A percentile compares a stretch with the other conserved stretches of the same genome.
Evolutionary conservation across 2,888 invertebrate genomes (phyloP).

Genomic region (Amaurobius ferox): DNA sequence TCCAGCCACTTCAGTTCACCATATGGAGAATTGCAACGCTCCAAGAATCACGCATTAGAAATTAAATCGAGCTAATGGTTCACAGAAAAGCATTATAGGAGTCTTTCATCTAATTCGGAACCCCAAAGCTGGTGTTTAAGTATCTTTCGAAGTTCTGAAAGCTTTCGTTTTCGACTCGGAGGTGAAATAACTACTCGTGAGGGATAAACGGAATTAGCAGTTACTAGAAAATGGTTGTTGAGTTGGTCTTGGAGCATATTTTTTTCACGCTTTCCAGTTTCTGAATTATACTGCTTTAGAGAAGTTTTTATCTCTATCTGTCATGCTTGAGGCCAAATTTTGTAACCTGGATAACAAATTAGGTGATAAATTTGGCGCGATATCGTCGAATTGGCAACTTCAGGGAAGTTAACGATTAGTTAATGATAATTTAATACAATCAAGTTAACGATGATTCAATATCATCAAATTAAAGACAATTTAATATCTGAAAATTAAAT

Average conservation of each 20-base stretch:
- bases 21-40: neutral
- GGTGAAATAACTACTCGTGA: conserved; percentile 23
- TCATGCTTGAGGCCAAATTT: too few species aligned
- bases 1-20: neutral
- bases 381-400: too few species aligned
- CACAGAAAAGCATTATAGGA: conserved; percentile 18
- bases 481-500: too few species aligned
- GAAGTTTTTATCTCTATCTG: too few species aligned
- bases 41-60: conserved; percentile 15
- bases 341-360: too few species aligned
- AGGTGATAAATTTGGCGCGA: too few species aligned
- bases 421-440: too few species aligned
- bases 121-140: conserved; percentile 16
- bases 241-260: neutral
- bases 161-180: neutral
- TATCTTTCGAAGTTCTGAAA: neutral
- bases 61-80: conserved; percentile 30
- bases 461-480: too few species aligned
- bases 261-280: too few species aligned
- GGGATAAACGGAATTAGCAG: conserved; percentile 15
- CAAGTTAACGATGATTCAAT: too few species aligned
- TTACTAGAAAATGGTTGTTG: neutral
- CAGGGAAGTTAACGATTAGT: too few species aligned
- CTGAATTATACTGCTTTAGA: too few species aligned
- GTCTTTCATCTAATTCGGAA: neutral